Evolutionary conservation across 2,888 invertebrate species (phyloP).

Genomic region (Chloroclysta siterata): DNA sequence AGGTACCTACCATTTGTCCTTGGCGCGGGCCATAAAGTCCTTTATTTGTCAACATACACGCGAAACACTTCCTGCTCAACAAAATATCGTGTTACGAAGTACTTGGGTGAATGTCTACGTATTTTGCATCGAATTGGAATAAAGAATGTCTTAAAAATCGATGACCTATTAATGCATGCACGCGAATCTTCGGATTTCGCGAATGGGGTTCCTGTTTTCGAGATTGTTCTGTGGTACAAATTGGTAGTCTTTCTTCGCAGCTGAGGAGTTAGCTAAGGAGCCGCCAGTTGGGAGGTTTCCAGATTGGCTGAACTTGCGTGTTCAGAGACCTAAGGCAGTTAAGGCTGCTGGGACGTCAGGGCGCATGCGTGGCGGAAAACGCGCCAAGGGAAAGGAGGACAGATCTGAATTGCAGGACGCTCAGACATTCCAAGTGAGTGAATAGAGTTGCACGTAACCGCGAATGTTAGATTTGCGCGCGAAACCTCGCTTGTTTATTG

Average conservation of each 20-base stretch:
- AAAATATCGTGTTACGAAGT: conserved; percentile 67
- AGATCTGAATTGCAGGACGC: conserved; percentile 46
- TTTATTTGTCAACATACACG: conserved; percentile 69
- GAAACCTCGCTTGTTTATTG: conserved; percentile 52
- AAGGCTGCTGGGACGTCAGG: conserved; percentile 53
- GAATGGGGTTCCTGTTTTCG: conserved; percentile 3
- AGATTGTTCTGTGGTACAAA: background rate
- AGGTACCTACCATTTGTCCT: conserved; percentile 51
- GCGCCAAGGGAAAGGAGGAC: conserved; percentile 60
- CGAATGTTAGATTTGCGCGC: conserved; percentile 47
- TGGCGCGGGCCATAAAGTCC: conserved; percentile 54
- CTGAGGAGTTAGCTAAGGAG: conserved; percentile 77
- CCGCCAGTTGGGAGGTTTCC: conserved; percentile 76
- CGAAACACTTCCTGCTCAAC: conserved; percentile 61
- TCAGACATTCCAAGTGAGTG: conserved; percentile 75
- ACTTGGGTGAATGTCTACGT: conserved; percentile 53
- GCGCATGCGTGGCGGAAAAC: conserved; percentile 72
- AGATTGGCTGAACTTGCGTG: conserved; percentile 76
- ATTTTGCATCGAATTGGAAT: conserved; percentile 46
- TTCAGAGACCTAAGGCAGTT: conserved; percentile 62
- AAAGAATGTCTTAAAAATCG: conserved; percentile 53
- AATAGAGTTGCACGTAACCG: conserved; percentile 50
- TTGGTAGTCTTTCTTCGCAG: conserved; percentile 54
- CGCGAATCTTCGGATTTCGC: conserved; percentile 45
- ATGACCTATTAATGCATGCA: conserved; percentile 55